Evolutionary conservation across 2,888 invertebrate genomes (phyloP).

Genomic region (Sinotaia quadrata): DNA sequence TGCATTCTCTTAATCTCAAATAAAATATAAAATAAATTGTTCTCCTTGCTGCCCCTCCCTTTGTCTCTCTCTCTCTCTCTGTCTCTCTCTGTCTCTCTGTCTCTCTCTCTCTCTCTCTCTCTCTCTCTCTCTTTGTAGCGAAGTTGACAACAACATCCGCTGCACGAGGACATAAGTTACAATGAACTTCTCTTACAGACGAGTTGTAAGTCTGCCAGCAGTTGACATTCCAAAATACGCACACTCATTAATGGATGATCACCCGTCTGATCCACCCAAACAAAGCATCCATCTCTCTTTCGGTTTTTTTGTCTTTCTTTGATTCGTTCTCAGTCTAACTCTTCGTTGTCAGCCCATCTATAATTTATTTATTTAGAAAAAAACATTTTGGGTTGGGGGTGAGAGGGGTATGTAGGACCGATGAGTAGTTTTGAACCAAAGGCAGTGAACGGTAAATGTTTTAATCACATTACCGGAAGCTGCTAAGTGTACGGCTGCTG

Average conservation of each 20-base stretch:
- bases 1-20: too few relatives aligned
- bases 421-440: too few relatives aligned
- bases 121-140: background rate
- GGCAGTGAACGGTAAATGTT: too few relatives aligned
- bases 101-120: background rate
- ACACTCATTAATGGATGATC: background rate
- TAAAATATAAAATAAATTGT: too few relatives aligned
- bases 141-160: too few relatives aligned
- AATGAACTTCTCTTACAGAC: constrained; percentile 8
- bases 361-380: too few relatives aligned
- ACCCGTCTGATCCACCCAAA: background rate
- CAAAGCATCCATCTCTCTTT: background rate
- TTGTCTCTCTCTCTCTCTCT: background rate
- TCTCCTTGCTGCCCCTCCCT: background rate
- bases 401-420: too few relatives aligned
- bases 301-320: background rate
- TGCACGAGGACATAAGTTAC: too few relatives aligned
- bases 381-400: too few relatives aligned
- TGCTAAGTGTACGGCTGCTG: too few relatives aligned
- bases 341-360: too few relatives aligned
- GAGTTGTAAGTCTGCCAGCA: constrained; percentile 11
- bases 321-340: background rate
- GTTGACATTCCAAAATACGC: background rate
- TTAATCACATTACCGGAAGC: too few relatives aligned
- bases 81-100: background rate